phyloP scores from a whole-genome alignment of 2,888 invertebrate genomes.

The Malthinus seriepunctatus region DNA sequence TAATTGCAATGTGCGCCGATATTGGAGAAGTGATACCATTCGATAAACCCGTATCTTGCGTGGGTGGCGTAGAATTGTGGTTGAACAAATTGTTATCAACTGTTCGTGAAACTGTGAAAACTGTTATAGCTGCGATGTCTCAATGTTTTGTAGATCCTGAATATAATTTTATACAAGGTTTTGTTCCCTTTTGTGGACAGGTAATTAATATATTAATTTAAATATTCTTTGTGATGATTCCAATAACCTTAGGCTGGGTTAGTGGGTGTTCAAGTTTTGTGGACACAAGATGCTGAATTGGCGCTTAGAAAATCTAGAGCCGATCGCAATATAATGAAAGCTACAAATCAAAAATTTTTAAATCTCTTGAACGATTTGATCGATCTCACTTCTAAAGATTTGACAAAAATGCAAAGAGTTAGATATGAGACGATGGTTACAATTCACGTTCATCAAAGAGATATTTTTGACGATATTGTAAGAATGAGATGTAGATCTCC shows the following conservation, averaged over 20 bases:
- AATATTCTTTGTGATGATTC: no score
- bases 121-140: slow-evolving; percentile 71
- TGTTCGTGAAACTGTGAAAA: slow-evolving; percentile 75
- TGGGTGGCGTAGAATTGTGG: slow-evolving; percentile 87
- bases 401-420: slow-evolving; percentile 72
- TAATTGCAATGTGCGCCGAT: slow-evolving; percentile 74
- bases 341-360: slow-evolving; percentile 78
- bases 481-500: slow-evolving; percentile 67
- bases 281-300: slow-evolving; percentile 83
- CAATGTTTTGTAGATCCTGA: slow-evolving; percentile 70
- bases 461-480: slow-evolving; percentile 84
- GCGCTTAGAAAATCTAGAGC: slow-evolving; percentile 70
- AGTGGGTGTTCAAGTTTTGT: slow-evolving; percentile 80
- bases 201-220: no score
- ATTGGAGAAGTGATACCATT: slow-evolving; percentile 76
- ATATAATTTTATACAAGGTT: slow-evolving; percentile 74
- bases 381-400: slow-evolving; percentile 80
- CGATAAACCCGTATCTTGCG: slow-evolving; percentile 69
- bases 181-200: slow-evolving; percentile 77
- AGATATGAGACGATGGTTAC: slow-evolving; percentile 89
- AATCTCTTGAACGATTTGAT: slow-evolving; percentile 80
- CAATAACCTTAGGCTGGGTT: slow-evolving; percentile 68
- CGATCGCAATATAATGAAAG: slow-evolving; percentile 77
- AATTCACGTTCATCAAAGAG: slow-evolving; percentile 91
- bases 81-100: slow-evolving; percentile 70